Base-by-base conservation (phyloP, 2,797 vertebrate species). In the Erethizon dorsatum region DNA sequence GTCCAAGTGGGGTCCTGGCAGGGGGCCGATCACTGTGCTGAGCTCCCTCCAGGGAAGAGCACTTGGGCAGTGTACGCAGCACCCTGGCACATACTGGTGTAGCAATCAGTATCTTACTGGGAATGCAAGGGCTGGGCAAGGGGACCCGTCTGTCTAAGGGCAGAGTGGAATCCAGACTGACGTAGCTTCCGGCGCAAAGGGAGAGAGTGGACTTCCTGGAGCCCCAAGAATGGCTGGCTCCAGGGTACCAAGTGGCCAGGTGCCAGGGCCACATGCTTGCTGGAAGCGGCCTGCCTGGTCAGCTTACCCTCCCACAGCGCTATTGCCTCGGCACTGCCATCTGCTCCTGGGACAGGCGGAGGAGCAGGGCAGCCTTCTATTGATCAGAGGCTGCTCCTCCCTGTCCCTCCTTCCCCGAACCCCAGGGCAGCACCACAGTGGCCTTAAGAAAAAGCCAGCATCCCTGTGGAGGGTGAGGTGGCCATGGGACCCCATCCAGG, bases 191-290 rank as follows among this genome's bases (percentile, higher is more conserved):
- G 57, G 37, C n/a, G 45, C 1, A 1, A 6, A 73, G 17, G 80
- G 92, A 50, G 26, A 84, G 52, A 83, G 56, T 88, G 57, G 86
- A 93, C 95, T 94, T 96, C 94, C 96, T 97, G 78, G 94, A 97
- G 95, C 82, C 54, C 11, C 0, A 65, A 93, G 71, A 91, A 92
- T 59, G 96, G 78, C 17, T 2, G 2, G 91, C 65, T 90, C 94
- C 1, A 0, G 86, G 88, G 86, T 82, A 67, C 95, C 63, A 47
- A 37, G 24, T 52, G 91, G 94, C 95, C 45, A 52, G 85, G 88
- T 77, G 88, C 96, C 95, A 92, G 73, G 95, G 78, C 93, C 20
- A 54, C 89, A 57, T 73, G 94, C 90, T 96, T 91, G 86, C 93
- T 52, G 91, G 97, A 96, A 95, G 87, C 90, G 90, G 94, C 89